Base-by-base conservation (phyloP, 2,113 vertebrate genomes). In the Puffinus mauretanicus region DNA sequence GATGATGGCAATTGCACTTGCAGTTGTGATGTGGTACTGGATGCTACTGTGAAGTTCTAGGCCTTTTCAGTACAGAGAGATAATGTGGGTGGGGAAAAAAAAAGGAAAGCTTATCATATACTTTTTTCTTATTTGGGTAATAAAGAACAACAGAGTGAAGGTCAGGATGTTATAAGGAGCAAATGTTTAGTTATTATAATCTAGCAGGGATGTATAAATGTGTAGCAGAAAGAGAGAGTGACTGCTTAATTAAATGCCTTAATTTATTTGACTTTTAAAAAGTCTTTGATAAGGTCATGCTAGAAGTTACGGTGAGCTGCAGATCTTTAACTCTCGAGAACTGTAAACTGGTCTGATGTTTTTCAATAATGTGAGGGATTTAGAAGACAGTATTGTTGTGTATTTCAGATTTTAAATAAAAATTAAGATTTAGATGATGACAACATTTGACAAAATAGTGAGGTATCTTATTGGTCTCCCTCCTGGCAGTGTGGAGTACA, bases 241-340 rank as follows among this genome's bases (percentile, higher is more conserved):
- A 80, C 19, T 87, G n/a, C 85, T 93, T 92, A 90, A 96, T 94
- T 84, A 93, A 94, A 86, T 77, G 7, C 7, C 34, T 73, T 30
- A 82, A 65, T 88, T 95, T 75, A 89, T 86, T 86, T 97, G 70
- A 93, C 52, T 83, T 94, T 40, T 67, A 9, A 65, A 44, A 47
- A 55, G 11, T 81, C 57, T 47, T 73, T 80, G n/a, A 34, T 72
- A 82, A 61, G 34, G 67, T 95, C 44, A 40, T 80, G 7, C 22
- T 90, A 91, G 46, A 86, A 88, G 13, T 17, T 67, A 64, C 13
- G 1, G 2, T 54, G 21, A 82, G 77, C n/a, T 71, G 21, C 29
- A 67, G 13, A 70, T 32, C 21, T 92, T 77, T 82, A 70, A 3
- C 29, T 78, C 20, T 58, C 32, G 49, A 25, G 17, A 86, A 42